Base-by-base conservation (phyloP, 2,888 invertebrate species). In the Netelia melanura region DNA sequence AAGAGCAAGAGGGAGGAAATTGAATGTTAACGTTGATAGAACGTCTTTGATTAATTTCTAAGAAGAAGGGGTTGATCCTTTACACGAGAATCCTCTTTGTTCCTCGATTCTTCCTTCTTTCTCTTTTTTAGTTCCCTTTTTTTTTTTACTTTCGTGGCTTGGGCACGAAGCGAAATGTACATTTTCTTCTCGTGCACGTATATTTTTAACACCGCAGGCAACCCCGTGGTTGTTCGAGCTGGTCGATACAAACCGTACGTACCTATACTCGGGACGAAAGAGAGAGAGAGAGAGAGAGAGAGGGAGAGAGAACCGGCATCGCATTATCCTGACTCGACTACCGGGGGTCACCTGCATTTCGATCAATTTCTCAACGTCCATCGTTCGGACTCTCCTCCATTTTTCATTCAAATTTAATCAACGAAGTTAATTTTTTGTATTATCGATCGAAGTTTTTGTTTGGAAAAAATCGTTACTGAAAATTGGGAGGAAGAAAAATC, bases 291-390 rank as follows among this genome's bases (percentile, higher is more conserved):
- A 6, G 43, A 74, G 44, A 54, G 23, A 6, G 43, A 74, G 44
- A 54, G 23, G 21, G 23, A 44, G 65, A 30, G 56, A 58, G 78
- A 87, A 88, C 88, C 83, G 83, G 86, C 81, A 77, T 86, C 85
- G 90, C 89, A 82, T 85, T 90, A 90, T 89, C 88, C 88, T 88
- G 82, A 86, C 79, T 88, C 54, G 30, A 48, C 70, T 78, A 74
- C 74, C 74, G 74, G 67, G 56, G 78, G 80, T 81, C 83, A 91
- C 91, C 92, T 91, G 93, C 92, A 93, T 89, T 92, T 91, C 91
- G 91, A 93, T 93, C 93, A 92, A 93, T 93, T 93, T 91, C 89
- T 86, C 84, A 78, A 70, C 75, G 79, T 48, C 17, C 71, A 38
- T 58, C 64, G 21, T 65, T 48, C 9, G 56, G 30, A 61, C 38